Base-by-base conservation (phyloP, 2,797 vertebrate species). In the Acipenser oxyrinchus region DNA sequence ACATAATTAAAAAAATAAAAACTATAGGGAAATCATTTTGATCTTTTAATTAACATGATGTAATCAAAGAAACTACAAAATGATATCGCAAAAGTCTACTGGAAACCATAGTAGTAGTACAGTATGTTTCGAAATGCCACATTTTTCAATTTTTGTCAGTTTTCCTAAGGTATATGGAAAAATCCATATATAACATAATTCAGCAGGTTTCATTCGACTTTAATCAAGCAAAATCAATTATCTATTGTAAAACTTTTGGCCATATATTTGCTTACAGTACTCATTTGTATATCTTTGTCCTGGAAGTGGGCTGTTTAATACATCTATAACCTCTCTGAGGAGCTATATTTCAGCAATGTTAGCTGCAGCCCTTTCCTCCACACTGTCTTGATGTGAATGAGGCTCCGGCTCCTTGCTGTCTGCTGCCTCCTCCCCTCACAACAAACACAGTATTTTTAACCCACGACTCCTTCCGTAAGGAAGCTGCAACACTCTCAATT, bases 401-500 rank as follows among this genome's bases (percentile, higher is more conserved):
- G 63, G 75, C 77, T 78, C 75, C 84, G 88, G 89, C 89, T 91
- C 89, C 88, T 84, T 86, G 79, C 86, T 90, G 89, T 91, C 89
- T 91, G 86, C 81, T 82, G 82, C 70, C 72, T 51, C 11, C 71
- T 73, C 77, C 79, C 75, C 83, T 84, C 86, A 83, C 81, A 82
- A 82, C 84, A 86, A 84, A 86, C 81, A 84, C 86, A 88, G 87
- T 90, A 89, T 91, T 90, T 91, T 90, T 90, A 90, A 88, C 88
- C 86, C 81, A 79, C 23, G 23, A 37, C 86, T 84, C 83, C 83
- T 81, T 89, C 80, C 73, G 72, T 86, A 80, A 87, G 87, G 87
- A 90, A 88, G 82, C 81, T 76, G 79, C 80, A 37, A 37, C 4
- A 37, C 1, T 37, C 23, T 37, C 23, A 37, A 37, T 37, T 37